These are phyloP conservation scores for Cotesia chilonis DNA, from an alignment of 1,140 invertebrate genomes.

Conservation along the genomic window DNA sequence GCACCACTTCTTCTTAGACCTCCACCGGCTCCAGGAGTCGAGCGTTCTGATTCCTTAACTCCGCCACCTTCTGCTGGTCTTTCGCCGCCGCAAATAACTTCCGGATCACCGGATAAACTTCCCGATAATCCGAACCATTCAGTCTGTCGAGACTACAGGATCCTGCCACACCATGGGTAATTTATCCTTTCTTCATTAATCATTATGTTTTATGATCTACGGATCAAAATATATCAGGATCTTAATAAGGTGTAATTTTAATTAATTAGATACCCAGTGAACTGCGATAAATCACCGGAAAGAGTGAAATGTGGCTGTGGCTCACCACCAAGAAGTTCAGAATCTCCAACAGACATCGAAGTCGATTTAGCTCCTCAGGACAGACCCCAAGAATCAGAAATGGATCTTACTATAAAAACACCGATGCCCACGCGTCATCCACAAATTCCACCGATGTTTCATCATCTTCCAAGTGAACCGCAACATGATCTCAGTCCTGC, in stretches of 20 bases:
- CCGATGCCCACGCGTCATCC: slow-evolving; percentile 50
- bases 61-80: slow-evolving; percentile 43
- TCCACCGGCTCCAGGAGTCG: slow-evolving; percentile 52
- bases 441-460: slow-evolving; percentile 53
- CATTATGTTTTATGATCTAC: background rate
- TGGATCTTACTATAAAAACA: slow-evolving; percentile 62
- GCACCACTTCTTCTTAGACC: slow-evolving; percentile 63
- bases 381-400: slow-evolving; percentile 61
- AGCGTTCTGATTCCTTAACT: slow-evolving; percentile 46
- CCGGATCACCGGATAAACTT: slow-evolving; percentile 46
- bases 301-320: slow-evolving; percentile 58
- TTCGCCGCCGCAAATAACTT: slow-evolving; percentile 42
- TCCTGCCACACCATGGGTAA: slow-evolving; percentile 58
- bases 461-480: slow-evolving; percentile 46
- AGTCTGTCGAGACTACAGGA: slow-evolving; percentile 58
- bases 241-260: no score
- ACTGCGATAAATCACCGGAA: slow-evolving; percentile 60
- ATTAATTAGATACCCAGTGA: slow-evolving; percentile 52
- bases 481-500: slow-evolving; percentile 51
- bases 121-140: slow-evolving; percentile 46
- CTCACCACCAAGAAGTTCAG: slow-evolving; percentile 55
- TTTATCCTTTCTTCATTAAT: background rate
- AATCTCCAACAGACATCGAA: slow-evolving; percentile 49
- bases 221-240: no score
- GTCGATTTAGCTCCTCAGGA: slow-evolving; percentile 48